Conservation (phyloP, 2,888 invertebrate genomes). For the Microctonus hyperodae region DNA sequence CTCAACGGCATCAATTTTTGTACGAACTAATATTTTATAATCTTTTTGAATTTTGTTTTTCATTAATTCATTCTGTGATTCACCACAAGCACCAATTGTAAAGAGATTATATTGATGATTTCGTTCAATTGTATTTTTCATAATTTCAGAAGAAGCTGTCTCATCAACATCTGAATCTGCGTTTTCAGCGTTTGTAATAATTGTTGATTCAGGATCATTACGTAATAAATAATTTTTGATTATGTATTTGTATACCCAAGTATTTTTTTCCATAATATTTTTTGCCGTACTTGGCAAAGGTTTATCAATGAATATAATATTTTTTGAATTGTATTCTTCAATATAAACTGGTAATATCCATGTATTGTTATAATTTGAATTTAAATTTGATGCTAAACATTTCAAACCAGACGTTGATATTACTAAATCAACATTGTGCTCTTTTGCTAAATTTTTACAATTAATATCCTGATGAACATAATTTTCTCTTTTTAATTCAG, state of each 20-base stretch:
- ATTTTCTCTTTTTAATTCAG: constrained; percentile 31
- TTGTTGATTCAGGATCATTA: constrained; percentile 29
- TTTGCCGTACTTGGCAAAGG: constrained; percentile 44
- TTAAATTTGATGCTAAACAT: constrained; percentile 48
- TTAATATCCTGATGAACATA: constrained; percentile 50
- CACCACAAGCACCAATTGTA: constrained; percentile 40
- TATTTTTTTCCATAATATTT: constrained; percentile 49
- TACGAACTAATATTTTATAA: constrained; percentile 49
- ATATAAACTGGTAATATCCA: constrained; percentile 53
- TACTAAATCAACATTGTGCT: constrained; percentile 49
- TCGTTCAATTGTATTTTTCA: constrained; percentile 15
- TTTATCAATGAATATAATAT: constrained; percentile 53
- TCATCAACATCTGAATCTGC: neutral
- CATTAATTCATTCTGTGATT: constrained; percentile 43
- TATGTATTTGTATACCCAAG: constrained; percentile 50
- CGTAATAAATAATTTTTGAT: constrained; percentile 37
- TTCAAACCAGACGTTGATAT: constrained; percentile 53
- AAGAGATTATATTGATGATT: constrained; percentile 48
- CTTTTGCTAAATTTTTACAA: constrained; percentile 45
- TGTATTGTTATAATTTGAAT: constrained; percentile 39
- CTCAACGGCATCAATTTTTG: constrained; percentile 47
- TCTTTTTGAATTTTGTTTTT: constrained; percentile 42
- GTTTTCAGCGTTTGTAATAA: constrained; percentile 19
- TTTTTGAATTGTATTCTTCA: constrained; percentile 44
- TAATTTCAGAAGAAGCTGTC: neutral